These are phyloP conservation scores for Pollimyrus isidori DNA, from an alignment of 2,113 vertebrate species.

Conservation along the genomic window DNA sequence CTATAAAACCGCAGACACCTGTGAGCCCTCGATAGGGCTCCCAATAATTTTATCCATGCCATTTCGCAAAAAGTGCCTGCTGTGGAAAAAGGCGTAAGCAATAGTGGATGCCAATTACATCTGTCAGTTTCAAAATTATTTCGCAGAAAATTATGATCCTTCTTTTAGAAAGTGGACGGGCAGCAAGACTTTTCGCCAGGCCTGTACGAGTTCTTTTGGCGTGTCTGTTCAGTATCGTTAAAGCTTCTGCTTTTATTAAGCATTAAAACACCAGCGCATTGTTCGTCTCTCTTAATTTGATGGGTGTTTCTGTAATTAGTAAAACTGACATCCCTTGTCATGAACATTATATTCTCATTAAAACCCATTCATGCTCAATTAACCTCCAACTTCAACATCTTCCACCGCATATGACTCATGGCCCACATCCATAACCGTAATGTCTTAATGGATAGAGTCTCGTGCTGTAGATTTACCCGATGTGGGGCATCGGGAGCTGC, in stretches of 20 bases:
- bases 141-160: not conserved
- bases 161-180: not conserved
- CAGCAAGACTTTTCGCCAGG: not conserved
- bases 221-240: not conserved
- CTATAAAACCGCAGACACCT: not conserved
- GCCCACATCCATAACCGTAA: not conserved
- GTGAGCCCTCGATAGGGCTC: not conserved
- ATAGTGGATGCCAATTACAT: not conserved
- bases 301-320: slow-evolving; percentile 3
- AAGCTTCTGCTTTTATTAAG: not conserved
- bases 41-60: not conserved
- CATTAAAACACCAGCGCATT: not conserved
- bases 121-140: not conserved
- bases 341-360: slow-evolving; percentile 7
- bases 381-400: not conserved
- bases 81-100: not conserved
- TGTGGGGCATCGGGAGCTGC: not conserved
- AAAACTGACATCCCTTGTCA: not conserved
- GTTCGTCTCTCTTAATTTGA: not conserved
- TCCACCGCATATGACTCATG: not conserved
- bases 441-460: not conserved
- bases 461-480: not conserved
- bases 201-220: not conserved
- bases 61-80: not conserved
- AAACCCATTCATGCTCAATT: slow-evolving; percentile 9